phyloP scores from a whole-genome alignment of 2,797 vertebrate genomes.

The Rhinichthys osculus region DNA sequence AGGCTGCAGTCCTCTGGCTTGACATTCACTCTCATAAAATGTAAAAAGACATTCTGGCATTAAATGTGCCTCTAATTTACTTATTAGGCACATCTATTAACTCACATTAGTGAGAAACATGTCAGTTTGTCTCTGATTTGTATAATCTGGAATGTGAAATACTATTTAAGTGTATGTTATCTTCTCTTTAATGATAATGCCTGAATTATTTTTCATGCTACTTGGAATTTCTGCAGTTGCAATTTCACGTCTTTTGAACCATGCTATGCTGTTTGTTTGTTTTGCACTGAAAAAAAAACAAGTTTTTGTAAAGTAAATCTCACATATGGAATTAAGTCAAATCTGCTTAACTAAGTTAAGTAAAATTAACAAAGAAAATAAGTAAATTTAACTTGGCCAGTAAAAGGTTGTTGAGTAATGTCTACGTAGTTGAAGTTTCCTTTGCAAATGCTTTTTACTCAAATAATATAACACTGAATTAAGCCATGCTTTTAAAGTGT shows the following conservation, averaged over 20 bases:
- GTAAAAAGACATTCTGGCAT: constrained; percentile 24
- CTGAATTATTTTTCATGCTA: not conserved
- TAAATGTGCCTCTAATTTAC: constrained; percentile 13
- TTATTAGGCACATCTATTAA: constrained; percentile 27
- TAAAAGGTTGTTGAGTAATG: too few relatives aligned
- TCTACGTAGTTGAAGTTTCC: too few relatives aligned
- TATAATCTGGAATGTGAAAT: constrained; percentile 23
- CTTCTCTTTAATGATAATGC: constrained; percentile 19
- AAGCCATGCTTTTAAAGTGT: too few relatives aligned
- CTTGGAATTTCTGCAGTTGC: not conserved
- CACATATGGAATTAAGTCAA: too few relatives aligned
- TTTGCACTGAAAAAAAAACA: not conserved
- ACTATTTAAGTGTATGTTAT: constrained; percentile 11
- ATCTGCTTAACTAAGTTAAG: too few relatives aligned
- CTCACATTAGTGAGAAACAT: constrained; percentile 31
- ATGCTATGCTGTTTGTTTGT: not conserved
- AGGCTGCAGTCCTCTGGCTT: constrained; percentile 28
- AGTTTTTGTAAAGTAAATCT: too few relatives aligned
- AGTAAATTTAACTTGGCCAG: too few relatives aligned
- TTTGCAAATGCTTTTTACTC: too few relatives aligned
- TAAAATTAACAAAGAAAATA: too few relatives aligned
- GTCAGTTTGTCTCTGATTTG: constrained; percentile 14
- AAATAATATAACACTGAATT: too few relatives aligned
- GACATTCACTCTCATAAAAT: constrained; percentile 30
- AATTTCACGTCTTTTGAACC: not conserved